Evolutionary conservation across 2,888 invertebrate genomes (phyloP), one percentile per base, ranked within the genome.

Genomic region (Syrista parreyssii): DNA sequence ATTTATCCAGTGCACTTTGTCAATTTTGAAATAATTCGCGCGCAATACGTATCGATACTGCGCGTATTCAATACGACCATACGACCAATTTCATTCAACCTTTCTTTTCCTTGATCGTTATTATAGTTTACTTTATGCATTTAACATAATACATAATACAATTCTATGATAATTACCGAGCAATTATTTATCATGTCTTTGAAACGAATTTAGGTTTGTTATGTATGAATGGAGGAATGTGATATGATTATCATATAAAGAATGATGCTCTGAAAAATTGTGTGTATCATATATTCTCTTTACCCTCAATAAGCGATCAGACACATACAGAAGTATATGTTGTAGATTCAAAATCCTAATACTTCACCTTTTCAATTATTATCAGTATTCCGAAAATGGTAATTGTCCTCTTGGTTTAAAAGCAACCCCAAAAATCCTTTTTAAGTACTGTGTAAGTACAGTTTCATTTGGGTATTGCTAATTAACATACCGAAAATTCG

Each of bases 201-300:
- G 79, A 81, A 79, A 83, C 82, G 80, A 84, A 77, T 82, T 79
- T 84, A 81, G 76, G 81, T 84, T 82, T 80, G 81, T 85, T 85
- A 84, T 79, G 83, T 84, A 80, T 78, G 82, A 80, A 83, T 80
- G 82, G 77, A 83, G 81, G 78, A 82, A 82, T 85, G 82, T 84
- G 83, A 83, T 83, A 84, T 78, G 80, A 82, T 78, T 80, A 79
- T 82, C 84, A 83, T 85, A 81, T 83, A 83, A 82, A 79, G 84
- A 85, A 82, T 78, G 82, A 82, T 84, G 80, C 82, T 83, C 81
- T 83, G 71, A 79, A 79, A 75, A 76, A 34, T 6, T 11, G 9
- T 71, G 6, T 68, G n/a, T 68, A 31, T 76, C 23, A 68, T 68
- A 12, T 32, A 34, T 73, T 71, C 75, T n/a, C n/a, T 68, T 30